Conservation (phyloP, 1,140 invertebrate species). For the Zaprionus taronus region DNA sequence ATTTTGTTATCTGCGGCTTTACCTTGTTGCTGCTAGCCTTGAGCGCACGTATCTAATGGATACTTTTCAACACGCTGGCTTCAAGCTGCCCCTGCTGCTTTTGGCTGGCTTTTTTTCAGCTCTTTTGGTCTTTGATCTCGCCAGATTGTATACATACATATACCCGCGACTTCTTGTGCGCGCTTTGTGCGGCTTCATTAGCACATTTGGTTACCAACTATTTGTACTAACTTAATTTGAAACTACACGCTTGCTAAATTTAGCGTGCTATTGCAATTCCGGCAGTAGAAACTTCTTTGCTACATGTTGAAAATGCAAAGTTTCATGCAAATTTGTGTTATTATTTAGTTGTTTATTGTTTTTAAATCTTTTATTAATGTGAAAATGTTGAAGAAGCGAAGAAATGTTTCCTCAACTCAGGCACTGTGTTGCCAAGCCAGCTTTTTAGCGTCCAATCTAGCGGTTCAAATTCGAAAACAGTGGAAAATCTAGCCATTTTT, state of each 20-base stretch:
- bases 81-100: constrained; percentile 51
- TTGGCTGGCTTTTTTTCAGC: constrained; percentile 13
- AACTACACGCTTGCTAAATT: constrained; percentile 18
- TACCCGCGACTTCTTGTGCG: constrained; percentile 32
- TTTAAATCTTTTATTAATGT: too few relatives aligned
- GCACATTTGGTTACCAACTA: constrained; percentile 56
- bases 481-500: too few relatives aligned
- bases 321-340: background rate
- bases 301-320: too few relatives aligned
- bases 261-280: background rate
- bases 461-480: too few relatives aligned
- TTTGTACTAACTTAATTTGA: constrained; percentile 61
- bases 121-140: constrained; percentile 11
- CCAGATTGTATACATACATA: constrained; percentile 30
- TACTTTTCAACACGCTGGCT: constrained; percentile 72
- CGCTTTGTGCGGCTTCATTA: constrained; percentile 48
- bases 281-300: too few relatives aligned
- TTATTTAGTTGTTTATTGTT: background rate
- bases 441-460: too few relatives aligned
- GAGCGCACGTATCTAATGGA: constrained; percentile 76
- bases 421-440: too few relatives aligned
- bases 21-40: constrained; percentile 61
- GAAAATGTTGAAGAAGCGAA: too few relatives aligned
- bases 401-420: too few relatives aligned
- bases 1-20: constrained; percentile 48